phyloP scores from a whole-genome alignment of 2,113 vertebrate genomes.

The Motacilla alba region DNA sequence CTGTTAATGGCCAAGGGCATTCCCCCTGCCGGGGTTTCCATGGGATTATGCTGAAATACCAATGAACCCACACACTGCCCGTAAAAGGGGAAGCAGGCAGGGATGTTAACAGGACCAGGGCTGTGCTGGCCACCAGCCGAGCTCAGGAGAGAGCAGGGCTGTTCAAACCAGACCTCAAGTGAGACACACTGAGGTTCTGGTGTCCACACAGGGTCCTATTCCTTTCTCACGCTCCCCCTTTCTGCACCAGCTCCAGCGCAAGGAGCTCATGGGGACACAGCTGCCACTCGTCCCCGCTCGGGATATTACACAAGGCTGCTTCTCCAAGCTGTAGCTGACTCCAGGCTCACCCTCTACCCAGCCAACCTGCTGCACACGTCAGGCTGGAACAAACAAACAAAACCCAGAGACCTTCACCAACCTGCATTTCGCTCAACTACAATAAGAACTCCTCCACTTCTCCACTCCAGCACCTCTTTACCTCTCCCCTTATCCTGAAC shows the following conservation, averaged over 20 bases:
- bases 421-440: fast-evolving
- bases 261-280: background rate
- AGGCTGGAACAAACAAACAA: background rate
- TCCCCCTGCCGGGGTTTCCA: background rate
- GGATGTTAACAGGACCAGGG: fast-evolving
- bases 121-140: fast-evolving
- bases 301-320: background rate
- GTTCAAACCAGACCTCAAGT: background rate
- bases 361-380: background rate
- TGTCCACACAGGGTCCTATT: background rate
- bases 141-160: background rate
- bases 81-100: fast-evolving
- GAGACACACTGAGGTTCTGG: fast-evolving
- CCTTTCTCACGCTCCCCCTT: background rate
- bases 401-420: background rate
- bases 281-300: background rate
- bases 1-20: background rate
- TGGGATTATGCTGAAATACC: background rate
- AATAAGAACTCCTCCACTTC: background rate
- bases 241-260: background rate
- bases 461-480: background rate
- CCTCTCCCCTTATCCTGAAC: background rate
- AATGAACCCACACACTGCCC: background rate
- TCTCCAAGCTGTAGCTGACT: background rate
- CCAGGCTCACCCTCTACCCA: background rate